Evolutionary conservation across 1,140 invertebrate genomes (phyloP), one percentile per base, ranked within the genome.

Genomic region (Copidosoma floridanum): DNA sequence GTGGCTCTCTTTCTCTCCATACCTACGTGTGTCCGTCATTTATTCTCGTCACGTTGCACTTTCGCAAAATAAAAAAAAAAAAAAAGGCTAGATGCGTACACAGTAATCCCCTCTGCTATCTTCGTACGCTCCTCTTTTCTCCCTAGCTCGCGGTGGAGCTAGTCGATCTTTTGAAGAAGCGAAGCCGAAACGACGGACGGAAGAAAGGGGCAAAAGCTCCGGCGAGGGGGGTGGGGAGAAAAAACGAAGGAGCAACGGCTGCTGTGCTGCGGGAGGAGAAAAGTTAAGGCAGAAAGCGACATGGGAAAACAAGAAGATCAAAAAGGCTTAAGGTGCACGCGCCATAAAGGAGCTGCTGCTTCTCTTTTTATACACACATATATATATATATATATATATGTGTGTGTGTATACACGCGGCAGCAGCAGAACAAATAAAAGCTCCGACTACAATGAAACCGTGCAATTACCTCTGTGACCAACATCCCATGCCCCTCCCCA

Each of bases 11-110:
- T 21, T 26, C 44, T 11, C 66, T 58, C 55, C 64, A 53, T 44
- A 27, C 14, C 43, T 4, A 68, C 58, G 66, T 67, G 68, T 72
- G 63, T 66, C 68, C 69, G 68, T 65, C 71, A 74, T 73, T 76
- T 74, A 78, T 78, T 78, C 76, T 72, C 68, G 69, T 76, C 77
- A 76, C 73, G 73, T 76, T 72, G 66, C 61, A 61, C 40, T 41
- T 47, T 59, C 51, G 44, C 29, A 66, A 67, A 71, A 69, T 71
- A 72, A 71, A 68, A 68, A 64, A 66, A 67, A 71, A 69, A 70
- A 72, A 71, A 68, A 68, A 64, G 59, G 61, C 57, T 62, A n/a
- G n/a, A n/a, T n/a, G n/a, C n/a, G n/a, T 66, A 57, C 20, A 8
- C 50, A 65, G 71, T 76, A 78, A 78, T 77, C 71, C 72, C 70